Evolutionary conservation across 1,140 invertebrate genomes (phyloP).

Genomic region (Heliothis virescens): DNA sequence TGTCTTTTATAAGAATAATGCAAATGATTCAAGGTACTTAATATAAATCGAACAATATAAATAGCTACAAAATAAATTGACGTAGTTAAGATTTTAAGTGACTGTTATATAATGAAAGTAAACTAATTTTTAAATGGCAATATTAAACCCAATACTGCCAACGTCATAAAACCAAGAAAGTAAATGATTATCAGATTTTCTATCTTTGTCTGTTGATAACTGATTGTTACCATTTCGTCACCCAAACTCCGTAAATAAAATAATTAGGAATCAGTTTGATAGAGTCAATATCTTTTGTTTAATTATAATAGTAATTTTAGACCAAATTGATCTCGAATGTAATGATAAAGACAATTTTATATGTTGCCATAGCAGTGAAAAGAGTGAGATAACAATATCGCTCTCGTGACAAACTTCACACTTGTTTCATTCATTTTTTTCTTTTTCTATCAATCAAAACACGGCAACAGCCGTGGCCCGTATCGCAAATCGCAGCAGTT

Average conservation of each 20-base stretch:
- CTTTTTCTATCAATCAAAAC: constrained; percentile 61
- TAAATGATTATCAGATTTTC: constrained; percentile 33
- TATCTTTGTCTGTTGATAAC: constrained; percentile 45
- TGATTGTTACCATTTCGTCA: background rate
- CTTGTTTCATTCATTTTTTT: constrained; percentile 63
- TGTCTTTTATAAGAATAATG: no score
- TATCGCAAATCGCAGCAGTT: constrained; percentile 57
- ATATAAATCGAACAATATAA: no score
- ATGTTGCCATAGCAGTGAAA: constrained; percentile 7
- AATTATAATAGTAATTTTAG: no score
- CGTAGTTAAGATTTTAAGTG: background rate
- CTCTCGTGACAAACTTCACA: constrained; percentile 53
- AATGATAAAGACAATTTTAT: background rate
- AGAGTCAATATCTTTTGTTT: background rate
- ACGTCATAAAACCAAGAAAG: constrained; percentile 15
- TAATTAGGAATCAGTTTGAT: background rate
- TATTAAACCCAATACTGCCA: background rate
- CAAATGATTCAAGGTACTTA: no score
- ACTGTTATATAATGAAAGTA: background rate
- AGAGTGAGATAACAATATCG: constrained; percentile 41
- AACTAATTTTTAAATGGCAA: background rate
- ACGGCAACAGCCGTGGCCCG: constrained; percentile 43
- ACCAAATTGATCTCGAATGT: background rate
- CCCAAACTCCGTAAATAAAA: background rate
- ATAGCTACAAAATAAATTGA: background rate